Base-by-base conservation (phyloP, 2,888 invertebrate genomes). In the Ophion ellenae region DNA sequence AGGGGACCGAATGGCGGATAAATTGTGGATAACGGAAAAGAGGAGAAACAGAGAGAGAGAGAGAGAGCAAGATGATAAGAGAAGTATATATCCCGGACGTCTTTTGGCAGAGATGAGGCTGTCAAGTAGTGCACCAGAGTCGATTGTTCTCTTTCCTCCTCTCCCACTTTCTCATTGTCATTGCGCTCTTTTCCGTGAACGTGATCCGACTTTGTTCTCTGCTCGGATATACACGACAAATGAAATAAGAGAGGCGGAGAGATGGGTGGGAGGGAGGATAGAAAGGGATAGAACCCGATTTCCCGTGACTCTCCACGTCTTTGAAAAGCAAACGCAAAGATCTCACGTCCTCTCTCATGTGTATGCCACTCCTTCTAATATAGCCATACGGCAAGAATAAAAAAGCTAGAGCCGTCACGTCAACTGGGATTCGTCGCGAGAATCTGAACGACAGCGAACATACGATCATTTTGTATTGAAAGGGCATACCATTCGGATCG, bases 141-240 rank as follows among this genome's bases (percentile, higher is more conserved):
- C 87, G 67, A 86, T 88, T 74, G 36, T 79, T 74, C 75, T 76
- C 70, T 77, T 47, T 71, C 61, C 57, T 53, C 63, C 70, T 74
- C 53, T 40, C 32, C 45, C 59, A 47, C 66, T 24, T 59, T 70
- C 24, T 63, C 28, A 9, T 59, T 75, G 40, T 71, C 59, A 59
- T 59, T 59, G 59, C 36, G 59, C 63, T 47, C 45, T 53, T 66
- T 59, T 64, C 71, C 71, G 36, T 57, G 83, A 81, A 88, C 88
- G 86, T 87, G 88, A 88, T 88, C 84, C 79, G 86, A 87, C 84
- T 87, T 84, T 74, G 77, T 74, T 70, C 80, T 71, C 76, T 74
- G 61, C 80, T 71, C 76, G 53, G 67, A 77, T 77, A 32, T 77
- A 84, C 78, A 57, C 59, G 78, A 61, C 61, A 70, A 78, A 69